Conservation (phyloP, 2,888 invertebrate genomes). For the Timandra comae region DNA sequence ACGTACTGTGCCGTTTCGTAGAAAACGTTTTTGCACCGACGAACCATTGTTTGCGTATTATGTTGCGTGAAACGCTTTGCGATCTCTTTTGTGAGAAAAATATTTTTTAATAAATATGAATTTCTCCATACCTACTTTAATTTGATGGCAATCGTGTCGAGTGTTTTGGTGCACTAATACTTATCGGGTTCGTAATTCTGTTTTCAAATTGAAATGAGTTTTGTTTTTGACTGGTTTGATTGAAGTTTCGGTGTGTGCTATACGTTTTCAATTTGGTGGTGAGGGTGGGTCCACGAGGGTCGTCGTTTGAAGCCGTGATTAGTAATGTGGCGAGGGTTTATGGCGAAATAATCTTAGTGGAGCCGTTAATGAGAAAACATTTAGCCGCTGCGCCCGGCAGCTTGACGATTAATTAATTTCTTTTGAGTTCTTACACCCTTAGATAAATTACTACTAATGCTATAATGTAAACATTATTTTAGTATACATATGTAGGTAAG, state of each 20-base stretch:
- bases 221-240: constrained; percentile 36
- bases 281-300: constrained; percentile 29
- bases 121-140: constrained; percentile 10
- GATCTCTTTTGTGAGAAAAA: constrained; percentile 30
- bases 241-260: constrained; percentile 24
- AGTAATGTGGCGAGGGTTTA: constrained; percentile 53
- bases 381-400: constrained; percentile 27
- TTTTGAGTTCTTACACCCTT: constrained; percentile 23
- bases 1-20: constrained; percentile 39
- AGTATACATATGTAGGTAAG: too few species aligned
- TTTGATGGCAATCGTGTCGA: constrained; percentile 16
- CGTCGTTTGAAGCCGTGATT: constrained; percentile 61
- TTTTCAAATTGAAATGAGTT: constrained; percentile 40
- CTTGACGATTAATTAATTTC: constrained; percentile 48
- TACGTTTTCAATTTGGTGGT: constrained; percentile 55
- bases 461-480: too few species aligned
- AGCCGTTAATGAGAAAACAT: constrained; percentile 62
- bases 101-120: constrained; percentile 15
- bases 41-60: constrained; percentile 46
- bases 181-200: constrained; percentile 16
- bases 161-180: constrained; percentile 16
- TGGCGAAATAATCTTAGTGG: constrained; percentile 60
- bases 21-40: constrained; percentile 42
- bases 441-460: too few species aligned
- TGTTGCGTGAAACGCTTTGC: constrained; percentile 49